A percentile compares a stretch with the other conserved stretches of the same genome.
phyloP scores from a whole-genome alignment of 2,113 vertebrate genomes.

The Pedetes capensis region DNA sequence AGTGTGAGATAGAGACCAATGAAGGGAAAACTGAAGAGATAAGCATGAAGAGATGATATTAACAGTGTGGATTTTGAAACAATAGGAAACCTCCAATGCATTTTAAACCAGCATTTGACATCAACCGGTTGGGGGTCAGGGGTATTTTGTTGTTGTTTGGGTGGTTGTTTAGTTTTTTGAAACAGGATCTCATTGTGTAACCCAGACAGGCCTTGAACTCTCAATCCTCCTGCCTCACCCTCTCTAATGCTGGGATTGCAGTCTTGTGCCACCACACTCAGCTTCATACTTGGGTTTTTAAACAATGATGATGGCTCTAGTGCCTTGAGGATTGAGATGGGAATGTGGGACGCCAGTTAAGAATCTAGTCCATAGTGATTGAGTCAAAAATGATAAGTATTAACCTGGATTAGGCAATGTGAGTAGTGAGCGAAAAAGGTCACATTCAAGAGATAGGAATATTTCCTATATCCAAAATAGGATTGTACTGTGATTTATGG shows the following conservation, averaged over 20 bases:
- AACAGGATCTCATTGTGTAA: too few species aligned
- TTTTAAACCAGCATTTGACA: not conserved
- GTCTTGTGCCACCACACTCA: too few species aligned
- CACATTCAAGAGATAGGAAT: not conserved
- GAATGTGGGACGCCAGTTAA: not conserved
- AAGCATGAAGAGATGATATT: not conserved
- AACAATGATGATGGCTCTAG: not conserved
- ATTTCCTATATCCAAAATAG: not conserved
- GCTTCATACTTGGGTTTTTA: not conserved
- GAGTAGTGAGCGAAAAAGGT: too few species aligned
- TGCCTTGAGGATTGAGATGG: not conserved
- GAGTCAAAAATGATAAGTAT: not conserved
- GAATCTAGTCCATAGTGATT: not conserved
- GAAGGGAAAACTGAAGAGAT: not conserved
- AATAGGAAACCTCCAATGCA: not conserved
- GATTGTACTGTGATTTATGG: not conserved
- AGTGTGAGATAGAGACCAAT: not conserved
- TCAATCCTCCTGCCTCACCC: too few species aligned
- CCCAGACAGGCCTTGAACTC: too few species aligned
- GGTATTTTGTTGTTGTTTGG: too few species aligned
- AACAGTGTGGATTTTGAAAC: not conserved
- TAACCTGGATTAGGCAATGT: not conserved
- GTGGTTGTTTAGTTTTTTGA: too few species aligned
- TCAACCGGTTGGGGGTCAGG: too few species aligned
- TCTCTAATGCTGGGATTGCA: too few species aligned